Conservation (phyloP, 64 coral and sea anemone genomes). For the Hydrozoanthus tunicans region DNA sequence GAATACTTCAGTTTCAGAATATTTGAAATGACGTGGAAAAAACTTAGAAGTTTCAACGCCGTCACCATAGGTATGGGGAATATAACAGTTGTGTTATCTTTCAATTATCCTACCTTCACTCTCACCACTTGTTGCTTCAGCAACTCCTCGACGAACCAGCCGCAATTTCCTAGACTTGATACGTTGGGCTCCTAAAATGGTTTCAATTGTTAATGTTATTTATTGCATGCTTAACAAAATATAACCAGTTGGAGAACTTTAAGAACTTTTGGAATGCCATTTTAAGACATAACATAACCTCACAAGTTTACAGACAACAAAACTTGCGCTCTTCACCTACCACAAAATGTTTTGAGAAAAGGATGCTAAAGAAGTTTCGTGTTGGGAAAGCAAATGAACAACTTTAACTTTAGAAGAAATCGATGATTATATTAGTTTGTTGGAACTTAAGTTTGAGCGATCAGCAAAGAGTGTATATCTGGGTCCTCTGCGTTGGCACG, state of each 20-base stretch:
- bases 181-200: neutral
- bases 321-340: neutral
- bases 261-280: neutral
- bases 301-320: too few species aligned
- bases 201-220: neutral
- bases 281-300: too few species aligned
- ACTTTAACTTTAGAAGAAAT: too few species aligned
- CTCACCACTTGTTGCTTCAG: neutral
- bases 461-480: too few species aligned
- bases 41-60: too few species aligned
- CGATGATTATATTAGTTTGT: too few species aligned
- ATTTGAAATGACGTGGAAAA: too few species aligned
- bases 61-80: neutral
- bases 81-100: neutral
- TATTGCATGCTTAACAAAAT: neutral
- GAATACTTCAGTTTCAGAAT: too few species aligned
- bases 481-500: too few species aligned
- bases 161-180: conserved; percentile 25
- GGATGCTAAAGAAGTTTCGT: too few species aligned
- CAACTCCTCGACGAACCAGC: neutral
- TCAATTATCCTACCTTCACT: neutral
- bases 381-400: too few species aligned
- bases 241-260: neutral
- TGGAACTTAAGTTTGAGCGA: too few species aligned
- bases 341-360: neutral